Base-by-base conservation (phyloP, 2,113 vertebrate genomes). In the Sapayoa aenigma region DNA sequence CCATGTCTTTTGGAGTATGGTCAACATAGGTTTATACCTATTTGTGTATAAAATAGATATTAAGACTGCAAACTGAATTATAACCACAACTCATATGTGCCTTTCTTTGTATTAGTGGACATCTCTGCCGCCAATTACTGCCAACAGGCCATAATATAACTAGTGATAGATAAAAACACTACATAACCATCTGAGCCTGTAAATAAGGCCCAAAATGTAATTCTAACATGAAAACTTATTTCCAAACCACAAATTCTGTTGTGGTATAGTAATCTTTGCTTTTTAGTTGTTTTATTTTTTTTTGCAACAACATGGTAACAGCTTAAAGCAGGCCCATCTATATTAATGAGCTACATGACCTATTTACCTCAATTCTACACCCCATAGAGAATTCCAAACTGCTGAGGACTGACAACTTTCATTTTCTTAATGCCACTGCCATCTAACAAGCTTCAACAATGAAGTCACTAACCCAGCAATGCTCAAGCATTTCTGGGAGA, bases 391-490 rank as follows among this genome's bases (percentile, higher is more conserved):
- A 86, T 35, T 86, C 39, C 53, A 58, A 87, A 84, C 41, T 73
- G 44, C 23, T 50, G 9, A 84, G 20, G 81, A 27, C 56, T 46
- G 37, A 53, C 22, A 62, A 42, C 59, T 87, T 62, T 22, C 20
- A 74, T 78, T 86, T 91, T 95, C 82, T 68, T 83, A 66, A 89
- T 88, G 84, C 55, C 94, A 44, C 79, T 76, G 89, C 90, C 94
- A 93, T 53, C 73, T 69, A 69, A 95, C 87, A 79, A 50, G 49
- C 42, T 94, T 81, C 47, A 90, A 60, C 63, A 82, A 62, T 3
- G 6, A 91, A 91, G 63, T 68, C 55, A 47, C 60, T 63, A 69
- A 67, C 41, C 73, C 67, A 89, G 27, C 33, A 69, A 25, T 49
- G 56, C 65, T 84, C 87, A 56, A 14, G 31, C 33, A 87, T 68